Conservation (phyloP, 2,888 invertebrate genomes). For the Campoplex capitator region DNA sequence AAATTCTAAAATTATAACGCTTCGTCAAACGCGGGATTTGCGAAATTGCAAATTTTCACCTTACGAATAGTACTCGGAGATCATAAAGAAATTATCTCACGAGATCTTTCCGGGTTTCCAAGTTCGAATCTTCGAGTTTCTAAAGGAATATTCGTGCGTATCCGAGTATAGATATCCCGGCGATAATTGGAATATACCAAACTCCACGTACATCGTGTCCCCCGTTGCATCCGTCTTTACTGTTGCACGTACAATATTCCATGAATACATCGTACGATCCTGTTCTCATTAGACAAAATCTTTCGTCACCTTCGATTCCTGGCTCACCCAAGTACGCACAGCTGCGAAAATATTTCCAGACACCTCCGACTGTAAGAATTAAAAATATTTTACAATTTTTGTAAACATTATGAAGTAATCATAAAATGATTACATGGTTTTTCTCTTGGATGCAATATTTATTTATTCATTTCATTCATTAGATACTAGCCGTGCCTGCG, state of each 20-base stretch:
- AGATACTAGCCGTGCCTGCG: too few species aligned
- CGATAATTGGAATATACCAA: constrained; percentile 65
- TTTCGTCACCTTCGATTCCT: constrained; percentile 94
- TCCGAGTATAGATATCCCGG: constrained; percentile 66
- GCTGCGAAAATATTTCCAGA: constrained; percentile 94
- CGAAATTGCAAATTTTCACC: background rate
- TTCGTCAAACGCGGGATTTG: background rate
- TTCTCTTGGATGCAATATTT: too few species aligned
- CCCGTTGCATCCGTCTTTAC: constrained; percentile 95
- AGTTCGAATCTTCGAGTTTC: background rate
- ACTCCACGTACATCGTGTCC: constrained; percentile 83
- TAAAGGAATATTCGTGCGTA: constrained; percentile 52
- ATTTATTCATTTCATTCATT: too few species aligned
- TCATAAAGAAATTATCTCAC: background rate
- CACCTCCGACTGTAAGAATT: constrained; percentile 90
- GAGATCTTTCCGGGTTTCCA: background rate
- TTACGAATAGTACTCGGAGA: background rate
- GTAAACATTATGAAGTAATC: background rate
- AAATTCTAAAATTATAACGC: background rate
- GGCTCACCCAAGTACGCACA: constrained; percentile 97
- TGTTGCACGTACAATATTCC: constrained; percentile 97
- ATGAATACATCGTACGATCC: constrained; percentile 97
- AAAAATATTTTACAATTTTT: background rate
- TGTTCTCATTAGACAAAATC: constrained; percentile 95
- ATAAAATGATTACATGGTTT: background rate